Conservation (phyloP, 2,888 invertebrate genomes). For the Parapristionchus giblindavisi region DNA sequence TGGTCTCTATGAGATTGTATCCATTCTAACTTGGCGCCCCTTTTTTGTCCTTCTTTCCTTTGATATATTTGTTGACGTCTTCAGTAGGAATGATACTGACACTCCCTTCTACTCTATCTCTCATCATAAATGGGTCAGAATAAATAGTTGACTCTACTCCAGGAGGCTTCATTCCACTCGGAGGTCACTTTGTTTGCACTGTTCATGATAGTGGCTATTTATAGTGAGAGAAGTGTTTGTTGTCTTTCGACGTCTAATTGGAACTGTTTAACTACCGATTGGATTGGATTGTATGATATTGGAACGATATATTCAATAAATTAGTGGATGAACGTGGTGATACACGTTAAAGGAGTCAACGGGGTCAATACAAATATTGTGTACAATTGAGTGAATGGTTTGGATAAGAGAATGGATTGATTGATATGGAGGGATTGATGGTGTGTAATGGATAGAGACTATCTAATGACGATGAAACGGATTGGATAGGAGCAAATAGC, state of each 20-base stretch:
- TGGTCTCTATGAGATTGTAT: too few species aligned
- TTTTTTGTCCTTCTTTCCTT: neutral
- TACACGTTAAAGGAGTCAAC: too few species aligned
- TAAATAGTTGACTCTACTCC: constrained; percentile 23
- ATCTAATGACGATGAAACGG: too few species aligned
- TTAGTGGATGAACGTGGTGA: too few species aligned
- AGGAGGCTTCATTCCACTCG: neutral
- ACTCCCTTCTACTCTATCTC: too few species aligned
- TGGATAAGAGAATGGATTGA: constrained; percentile 3
- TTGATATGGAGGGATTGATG: neutral
- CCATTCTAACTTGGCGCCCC: too few species aligned
- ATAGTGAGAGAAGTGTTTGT: constrained; percentile 22
- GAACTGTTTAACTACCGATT: neutral
- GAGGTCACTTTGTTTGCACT: constrained; percentile 4
- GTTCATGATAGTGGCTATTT: constrained; percentile 36
- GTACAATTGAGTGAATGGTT: too few species aligned
- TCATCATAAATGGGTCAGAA: neutral
- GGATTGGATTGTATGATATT: constrained; percentile 23
- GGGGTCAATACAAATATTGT: too few species aligned
- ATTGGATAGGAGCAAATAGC: neutral
- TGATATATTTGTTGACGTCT: constrained; percentile 10
- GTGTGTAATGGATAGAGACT: constrained; percentile 7
- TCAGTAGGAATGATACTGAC: too few species aligned
- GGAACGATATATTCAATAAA: too few species aligned
- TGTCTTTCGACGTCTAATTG: neutral